These are phyloP conservation scores for Passerina amoena DNA, from an alignment of 2,113 vertebrate genomes.

Conservation along the genomic window DNA sequence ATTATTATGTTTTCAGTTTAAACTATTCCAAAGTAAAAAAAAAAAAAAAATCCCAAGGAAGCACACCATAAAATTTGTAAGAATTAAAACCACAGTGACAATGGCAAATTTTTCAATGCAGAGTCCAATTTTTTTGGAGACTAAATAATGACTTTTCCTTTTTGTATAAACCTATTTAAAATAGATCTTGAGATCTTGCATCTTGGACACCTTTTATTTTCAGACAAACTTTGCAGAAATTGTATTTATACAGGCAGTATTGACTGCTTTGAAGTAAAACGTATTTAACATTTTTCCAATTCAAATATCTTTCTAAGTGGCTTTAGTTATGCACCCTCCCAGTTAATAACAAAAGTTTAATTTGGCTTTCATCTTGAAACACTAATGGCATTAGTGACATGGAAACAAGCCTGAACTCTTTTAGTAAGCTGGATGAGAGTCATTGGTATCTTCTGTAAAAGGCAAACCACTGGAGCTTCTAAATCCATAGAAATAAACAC, in stretches of 20 bases:
- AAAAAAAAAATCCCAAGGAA: too few species aligned
- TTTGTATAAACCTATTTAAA: background rate
- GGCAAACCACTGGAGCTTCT: conserved; percentile 65
- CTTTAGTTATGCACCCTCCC: conserved; percentile 32
- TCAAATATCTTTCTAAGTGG: conserved; percentile 61
- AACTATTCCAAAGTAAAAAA: background rate
- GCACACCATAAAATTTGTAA: background rate
- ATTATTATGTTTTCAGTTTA: background rate
- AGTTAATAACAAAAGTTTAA: conserved; percentile 62
- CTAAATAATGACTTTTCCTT: background rate
- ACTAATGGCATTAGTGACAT: conserved; percentile 69
- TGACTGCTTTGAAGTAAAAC: conserved; percentile 69
- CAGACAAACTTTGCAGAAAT: conserved; percentile 22
- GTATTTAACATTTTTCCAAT: conserved; percentile 65
- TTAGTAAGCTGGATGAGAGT: conserved; percentile 70
- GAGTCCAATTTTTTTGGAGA: background rate
- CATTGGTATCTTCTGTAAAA: conserved; percentile 74
- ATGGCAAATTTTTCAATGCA: background rate
- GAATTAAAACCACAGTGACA: background rate
- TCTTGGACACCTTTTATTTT: conserved; percentile 19
- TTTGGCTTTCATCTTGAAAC: conserved; percentile 66
- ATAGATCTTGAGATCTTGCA: background rate
- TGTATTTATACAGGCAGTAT: conserved; percentile 46
- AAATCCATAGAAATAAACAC: conserved; percentile 76
- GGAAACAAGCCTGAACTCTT: conserved; percentile 68